phyloP scores from a whole-genome alignment of 2,888 invertebrate genomes.

The Ornithoptera alexandrae region DNA sequence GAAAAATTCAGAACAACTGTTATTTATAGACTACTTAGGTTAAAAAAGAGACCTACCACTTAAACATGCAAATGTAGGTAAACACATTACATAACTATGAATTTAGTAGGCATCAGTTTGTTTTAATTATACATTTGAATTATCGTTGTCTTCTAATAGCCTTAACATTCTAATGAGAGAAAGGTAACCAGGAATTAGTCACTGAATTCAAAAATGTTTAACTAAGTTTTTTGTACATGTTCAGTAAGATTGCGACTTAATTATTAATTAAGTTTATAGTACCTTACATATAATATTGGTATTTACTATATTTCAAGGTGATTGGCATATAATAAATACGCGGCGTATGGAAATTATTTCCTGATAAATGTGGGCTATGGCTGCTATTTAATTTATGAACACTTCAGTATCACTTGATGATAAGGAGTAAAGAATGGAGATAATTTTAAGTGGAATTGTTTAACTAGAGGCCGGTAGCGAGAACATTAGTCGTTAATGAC shows the following conservation, averaged over 20 bases:
- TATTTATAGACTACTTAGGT: no score
- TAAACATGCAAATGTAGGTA: neutral
- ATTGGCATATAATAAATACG: neutral
- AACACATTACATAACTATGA: neutral
- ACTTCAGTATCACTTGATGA: neutral
- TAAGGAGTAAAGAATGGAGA: neutral
- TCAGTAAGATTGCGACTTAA: neutral
- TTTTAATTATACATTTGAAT: neutral
- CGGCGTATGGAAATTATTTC: neutral
- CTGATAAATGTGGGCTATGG: neutral
- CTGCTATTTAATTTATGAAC: neutral
- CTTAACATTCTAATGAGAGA: neutral
- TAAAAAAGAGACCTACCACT: neutral
- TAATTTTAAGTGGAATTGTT: conserved; percentile 19
- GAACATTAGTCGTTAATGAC: conserved; percentile 36
- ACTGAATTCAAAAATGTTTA: neutral
- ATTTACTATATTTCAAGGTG: neutral
- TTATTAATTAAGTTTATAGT: neutral
- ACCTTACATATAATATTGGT: neutral
- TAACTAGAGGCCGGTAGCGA: conserved; percentile 26
- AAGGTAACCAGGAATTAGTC: neutral
- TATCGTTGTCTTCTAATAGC: neutral
- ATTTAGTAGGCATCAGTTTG: neutral
- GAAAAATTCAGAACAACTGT: no score
- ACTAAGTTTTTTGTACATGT: neutral